These are phyloP conservation scores for Dynastes tityus DNA, from an alignment of 2,888 invertebrate genomes.

Conservation along the genomic window DNA sequence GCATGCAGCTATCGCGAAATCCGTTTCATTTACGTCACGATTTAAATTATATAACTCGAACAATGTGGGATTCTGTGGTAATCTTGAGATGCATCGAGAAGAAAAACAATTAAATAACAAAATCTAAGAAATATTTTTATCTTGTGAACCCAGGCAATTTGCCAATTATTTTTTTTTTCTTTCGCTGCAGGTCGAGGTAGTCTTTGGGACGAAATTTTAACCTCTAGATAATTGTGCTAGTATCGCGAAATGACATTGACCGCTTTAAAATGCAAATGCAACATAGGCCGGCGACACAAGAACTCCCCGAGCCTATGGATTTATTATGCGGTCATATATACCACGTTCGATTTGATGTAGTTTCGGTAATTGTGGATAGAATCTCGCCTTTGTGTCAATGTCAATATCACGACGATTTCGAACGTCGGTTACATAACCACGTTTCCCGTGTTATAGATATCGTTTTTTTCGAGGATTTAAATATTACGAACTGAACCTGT, in stretches of 20 bases:
- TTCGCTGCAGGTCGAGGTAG: not conserved
- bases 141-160: not conserved
- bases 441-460: not conserved
- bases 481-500: not conserved
- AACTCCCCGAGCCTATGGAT: not conserved
- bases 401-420: constrained; percentile 25
- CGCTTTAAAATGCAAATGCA: constrained; percentile 34
- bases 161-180: not conserved
- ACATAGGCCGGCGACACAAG: not conserved
- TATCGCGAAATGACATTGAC: constrained; percentile 33
- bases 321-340: not conserved
- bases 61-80: no score
- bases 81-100: constrained; percentile 11
- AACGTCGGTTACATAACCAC: constrained; percentile 11
- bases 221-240: constrained; percentile 27
- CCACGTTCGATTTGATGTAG: not conserved
- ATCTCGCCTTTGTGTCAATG: constrained; percentile 11
- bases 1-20: not conserved
- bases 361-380: not conserved
- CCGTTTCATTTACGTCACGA: constrained; percentile 24
- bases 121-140: constrained; percentile 5
- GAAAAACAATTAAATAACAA: constrained; percentile 6
- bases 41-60: constrained; percentile 23
- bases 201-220: constrained; percentile 31
- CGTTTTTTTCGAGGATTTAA: constrained; percentile 6